Evolutionary conservation across 2,797 vertebrate genomes (phyloP).

Genomic region (Spizella passerina): DNA sequence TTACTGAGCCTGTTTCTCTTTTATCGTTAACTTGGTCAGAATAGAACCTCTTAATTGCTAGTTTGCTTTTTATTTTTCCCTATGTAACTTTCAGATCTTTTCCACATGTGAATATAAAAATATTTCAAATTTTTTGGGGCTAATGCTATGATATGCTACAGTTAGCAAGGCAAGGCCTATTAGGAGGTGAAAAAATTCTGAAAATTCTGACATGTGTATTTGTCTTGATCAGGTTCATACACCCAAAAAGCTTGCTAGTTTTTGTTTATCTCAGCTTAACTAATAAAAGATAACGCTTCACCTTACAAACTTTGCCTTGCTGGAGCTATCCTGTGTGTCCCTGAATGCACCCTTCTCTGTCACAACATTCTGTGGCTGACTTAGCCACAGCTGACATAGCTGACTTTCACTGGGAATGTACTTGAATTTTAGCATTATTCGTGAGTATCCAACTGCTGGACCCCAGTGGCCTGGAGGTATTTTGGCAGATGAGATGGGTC

Average conservation of each 20-base stretch:
- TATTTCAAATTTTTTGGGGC: not conserved
- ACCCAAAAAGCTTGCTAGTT: not conserved
- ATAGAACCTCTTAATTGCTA: not conserved
- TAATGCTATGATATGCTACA: not conserved
- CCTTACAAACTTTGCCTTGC: not conserved
- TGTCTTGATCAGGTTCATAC: not conserved
- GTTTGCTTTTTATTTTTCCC: not conserved
- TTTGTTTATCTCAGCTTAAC: not conserved
- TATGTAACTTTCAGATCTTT: not conserved
- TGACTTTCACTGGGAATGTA: not conserved
- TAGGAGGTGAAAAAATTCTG: not conserved
- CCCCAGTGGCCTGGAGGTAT: constrained; percentile 94
- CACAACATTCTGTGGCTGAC: not conserved
- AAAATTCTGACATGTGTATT: not conserved
- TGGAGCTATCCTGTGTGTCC: not conserved
- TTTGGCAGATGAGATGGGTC: constrained; percentile 98
- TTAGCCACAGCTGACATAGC: too few relatives aligned
- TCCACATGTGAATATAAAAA: not conserved
- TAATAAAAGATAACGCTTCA: not conserved
- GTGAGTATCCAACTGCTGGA: constrained; percentile 87
- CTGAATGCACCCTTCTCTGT: not conserved
- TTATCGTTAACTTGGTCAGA: not conserved
- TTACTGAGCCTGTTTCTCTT: not conserved
- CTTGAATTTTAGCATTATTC: constrained; percentile 83
- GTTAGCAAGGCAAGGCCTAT: not conserved